A percentile compares a stretch with the other conserved stretches of the same genome.
Conservation (phyloP, 1,140 invertebrate species). For the Caenorhabditis remanei region DNA sequence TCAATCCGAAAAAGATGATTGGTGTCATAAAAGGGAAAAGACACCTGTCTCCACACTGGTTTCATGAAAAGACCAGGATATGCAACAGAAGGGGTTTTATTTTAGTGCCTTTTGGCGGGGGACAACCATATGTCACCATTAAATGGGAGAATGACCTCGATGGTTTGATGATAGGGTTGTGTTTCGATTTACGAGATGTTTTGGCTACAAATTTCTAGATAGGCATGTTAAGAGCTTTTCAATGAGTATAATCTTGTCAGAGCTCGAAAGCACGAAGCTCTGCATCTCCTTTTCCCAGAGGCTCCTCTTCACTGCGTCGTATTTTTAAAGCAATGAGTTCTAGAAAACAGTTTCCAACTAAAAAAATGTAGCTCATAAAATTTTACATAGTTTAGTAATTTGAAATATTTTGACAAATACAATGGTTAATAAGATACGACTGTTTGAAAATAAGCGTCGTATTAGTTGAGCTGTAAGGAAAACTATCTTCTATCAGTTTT, state of each 20-base stretch:
- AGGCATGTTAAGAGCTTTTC: no score
- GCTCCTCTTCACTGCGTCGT: no score
- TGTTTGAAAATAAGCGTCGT: neutral
- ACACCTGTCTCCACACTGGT: neutral
- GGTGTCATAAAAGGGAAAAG: conserved; percentile 3
- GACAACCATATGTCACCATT: neutral
- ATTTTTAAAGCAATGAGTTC: no score
- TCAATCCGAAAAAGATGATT: neutral
- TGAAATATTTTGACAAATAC: neutral
- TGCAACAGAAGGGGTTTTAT: neutral
- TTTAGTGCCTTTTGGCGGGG: neutral
- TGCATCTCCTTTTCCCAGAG: no score
- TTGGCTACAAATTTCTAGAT: no score
- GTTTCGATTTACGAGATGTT: no score
- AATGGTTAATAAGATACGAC: neutral
- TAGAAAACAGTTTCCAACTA: neutral
- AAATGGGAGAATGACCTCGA: neutral
- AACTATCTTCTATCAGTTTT: no score
- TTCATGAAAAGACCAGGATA: neutral
- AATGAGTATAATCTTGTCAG: no score
- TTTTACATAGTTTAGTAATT: neutral
- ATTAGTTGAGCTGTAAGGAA: no score
- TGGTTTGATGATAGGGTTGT: neutral
- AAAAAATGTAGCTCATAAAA: neutral
- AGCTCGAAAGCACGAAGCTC: no score